Base-by-base conservation (phyloP, 2,797 vertebrate genomes). In the Eremophila alpestris region DNA sequence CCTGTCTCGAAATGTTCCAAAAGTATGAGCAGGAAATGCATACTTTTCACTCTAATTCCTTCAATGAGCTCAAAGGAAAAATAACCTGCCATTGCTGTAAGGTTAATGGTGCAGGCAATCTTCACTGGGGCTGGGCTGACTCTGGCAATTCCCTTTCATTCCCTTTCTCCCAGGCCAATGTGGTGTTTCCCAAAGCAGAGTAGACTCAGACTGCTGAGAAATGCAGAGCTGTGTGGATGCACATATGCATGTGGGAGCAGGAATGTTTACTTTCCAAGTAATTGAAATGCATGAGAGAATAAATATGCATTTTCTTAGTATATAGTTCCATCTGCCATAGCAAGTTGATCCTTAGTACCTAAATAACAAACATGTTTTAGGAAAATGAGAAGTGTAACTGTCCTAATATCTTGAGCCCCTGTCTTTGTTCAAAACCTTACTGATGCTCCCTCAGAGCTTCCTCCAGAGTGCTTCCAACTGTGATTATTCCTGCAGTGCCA, bases 61-160 rank as follows among this genome's bases (percentile, higher is more conserved):
- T 73, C 73, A 83, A 36, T 95, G 79, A 91, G 45, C 49, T 96
- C 81, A n/a, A 62, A 67, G 16, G 65, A 82, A 87, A 95, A 97
- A 78, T 69, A 96, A 86, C 88, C 59, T 91, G 36, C 74, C 12
- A 0, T 55, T 92, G 52, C 90, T 90, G 10, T 69, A 54, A 73
- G 60, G 70, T 68, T 83, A 51, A 75, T 46, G 60, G 52, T 80
- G 83, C 64, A 38, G 75, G 69, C 73, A 65, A 19, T 92, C 95
- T 93, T 92, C 16, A 2, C 32, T 36, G 55, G 56, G 80, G 20
- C 49, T 90, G 55, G 64, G 17, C 63, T 88, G 69, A 49, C 58
- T 86, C 83, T 16, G 69, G 26, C 60, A 67, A 29, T 79, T 88
- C 49, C 30, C 64, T 93, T 87, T 89, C 73, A 56, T 78, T 48